Evolutionary conservation across 2,797 vertebrate genomes (phyloP), one percentile per base, ranked within the genome.

Genomic region (Antennarius maculatus): DNA sequence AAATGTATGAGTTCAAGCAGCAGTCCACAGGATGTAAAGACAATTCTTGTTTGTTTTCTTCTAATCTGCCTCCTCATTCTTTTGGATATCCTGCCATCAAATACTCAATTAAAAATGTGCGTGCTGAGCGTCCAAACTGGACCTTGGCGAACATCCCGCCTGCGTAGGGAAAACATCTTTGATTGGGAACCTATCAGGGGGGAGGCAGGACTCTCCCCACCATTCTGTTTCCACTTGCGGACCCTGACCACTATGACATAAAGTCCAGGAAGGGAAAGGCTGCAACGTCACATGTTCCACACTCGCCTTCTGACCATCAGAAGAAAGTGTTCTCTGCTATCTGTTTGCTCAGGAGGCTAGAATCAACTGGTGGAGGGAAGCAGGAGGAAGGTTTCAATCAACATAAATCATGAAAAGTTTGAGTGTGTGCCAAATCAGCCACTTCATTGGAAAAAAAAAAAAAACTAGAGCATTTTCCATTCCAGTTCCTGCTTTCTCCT

Each of bases 281-380:
- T 57, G 43, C 63, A 47, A 66, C 74, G 86, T 84, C 78, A 76
- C 69, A 74, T 16, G 79, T 15, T 69, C 59, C 27, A 37, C 61
- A 11, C 54, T 70, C 64, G 78, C 78, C 70, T 73, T 70, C 71
- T 6, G 65, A 79, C 62, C 77, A 74, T 88, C 82, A 81, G 61
- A 76, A 75, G 66, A 74, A 54, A 43, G 59, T 9, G 43, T 9
- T 61, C 72, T 67, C 76, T 76, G 66, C 65, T 66, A 31, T 74
- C 61, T 89, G 82, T 91, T 91, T 89, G 77, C 78, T 85, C 87
- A 89, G 89, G 86, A 84, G 66, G 69, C 65, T 18, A 41, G 57
- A 84, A 54, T 79, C 85, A 66, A 67, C 79, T 55, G 46, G 64
- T 61, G 63, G 61, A 61, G 28, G 80, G 84, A 87, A 71, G 76